These are phyloP conservation scores for Rhabdophis nuchalis DNA, from an alignment of 2,797 vertebrate species.

Conservation along the genomic window DNA sequence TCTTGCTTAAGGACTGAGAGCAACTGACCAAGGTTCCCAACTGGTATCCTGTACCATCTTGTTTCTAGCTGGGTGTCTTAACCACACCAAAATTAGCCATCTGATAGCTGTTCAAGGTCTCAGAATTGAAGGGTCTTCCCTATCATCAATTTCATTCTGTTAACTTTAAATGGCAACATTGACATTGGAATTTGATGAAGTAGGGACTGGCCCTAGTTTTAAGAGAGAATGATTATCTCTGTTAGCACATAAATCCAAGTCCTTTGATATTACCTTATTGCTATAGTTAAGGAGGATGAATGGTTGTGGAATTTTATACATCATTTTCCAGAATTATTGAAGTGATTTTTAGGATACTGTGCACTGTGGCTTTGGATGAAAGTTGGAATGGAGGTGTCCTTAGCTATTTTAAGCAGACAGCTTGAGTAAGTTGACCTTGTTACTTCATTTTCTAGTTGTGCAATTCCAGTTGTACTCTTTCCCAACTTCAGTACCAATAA, in stretches of 20 bases:
- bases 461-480: not conserved
- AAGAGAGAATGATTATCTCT: not conserved
- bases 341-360: not conserved
- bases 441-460: not conserved
- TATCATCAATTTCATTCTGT: not conserved
- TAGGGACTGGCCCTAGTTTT: not conserved
- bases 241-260: not conserved
- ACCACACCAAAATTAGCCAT: not conserved
- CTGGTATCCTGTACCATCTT: not conserved
- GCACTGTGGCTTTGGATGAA: not conserved
- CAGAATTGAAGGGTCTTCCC: not conserved
- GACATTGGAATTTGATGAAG: not conserved
- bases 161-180: not conserved
- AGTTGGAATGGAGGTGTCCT: not conserved
- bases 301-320: not conserved
- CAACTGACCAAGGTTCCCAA: not conserved
- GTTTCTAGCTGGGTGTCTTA: not conserved
- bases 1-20: not conserved
- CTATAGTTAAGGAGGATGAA: not conserved
- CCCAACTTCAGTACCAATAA: not conserved
- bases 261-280: not conserved
- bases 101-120: not conserved
- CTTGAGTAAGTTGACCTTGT: not conserved
- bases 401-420: not conserved
- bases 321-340: not conserved